A percentile compares a stretch with the other conserved stretches of the same genome.
Conservation (phyloP, 2,888 invertebrate species). For the Noctua comes region DNA sequence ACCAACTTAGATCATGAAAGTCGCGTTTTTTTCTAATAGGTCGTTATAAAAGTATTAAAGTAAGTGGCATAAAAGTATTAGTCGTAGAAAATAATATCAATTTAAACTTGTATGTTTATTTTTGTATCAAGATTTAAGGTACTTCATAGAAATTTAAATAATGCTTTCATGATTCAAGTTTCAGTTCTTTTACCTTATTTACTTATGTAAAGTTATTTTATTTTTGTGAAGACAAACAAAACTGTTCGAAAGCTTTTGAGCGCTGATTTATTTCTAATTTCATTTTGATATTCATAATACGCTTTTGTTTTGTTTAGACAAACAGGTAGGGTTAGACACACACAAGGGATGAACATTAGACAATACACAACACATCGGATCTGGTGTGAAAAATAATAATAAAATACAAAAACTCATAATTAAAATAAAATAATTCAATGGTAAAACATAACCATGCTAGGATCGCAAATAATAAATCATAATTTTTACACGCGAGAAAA, state of each 20-base stretch:
- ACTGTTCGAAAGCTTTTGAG: constrained; percentile 88
- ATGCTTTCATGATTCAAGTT: constrained; percentile 87
- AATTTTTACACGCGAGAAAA: constrained; percentile 85
- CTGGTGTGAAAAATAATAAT: constrained; percentile 88
- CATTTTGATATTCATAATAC: constrained; percentile 79
- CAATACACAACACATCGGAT: constrained; percentile 95
- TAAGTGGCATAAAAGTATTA: constrained; percentile 29
- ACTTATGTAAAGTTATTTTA: constrained; percentile 74
- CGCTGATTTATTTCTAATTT: constrained; percentile 81
- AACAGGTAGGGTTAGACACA: constrained; percentile 94
- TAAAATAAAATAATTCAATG: constrained; percentile 79
- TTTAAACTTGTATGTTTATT: constrained; percentile 26
- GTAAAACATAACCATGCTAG: constrained; percentile 87
- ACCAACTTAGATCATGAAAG: constrained; percentile 86
- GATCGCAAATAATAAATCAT: constrained; percentile 86
- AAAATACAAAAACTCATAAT: constrained; percentile 78
- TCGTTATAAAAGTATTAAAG: constrained; percentile 42
- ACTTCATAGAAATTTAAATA: constrained; percentile 25
- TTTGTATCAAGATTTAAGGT: constrained; percentile 8
- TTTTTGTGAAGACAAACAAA: constrained; percentile 87
- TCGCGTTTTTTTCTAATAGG: constrained; percentile 62
- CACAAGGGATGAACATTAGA: constrained; percentile 97
- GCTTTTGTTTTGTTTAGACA: constrained; percentile 88
- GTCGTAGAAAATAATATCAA: constrained; percentile 18
- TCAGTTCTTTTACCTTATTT: constrained; percentile 73